Evolutionary conservation across 2,797 vertebrate genomes (phyloP), one percentile per base, ranked within the genome.

Genomic region (Pseudochromis fuscus): DNA sequence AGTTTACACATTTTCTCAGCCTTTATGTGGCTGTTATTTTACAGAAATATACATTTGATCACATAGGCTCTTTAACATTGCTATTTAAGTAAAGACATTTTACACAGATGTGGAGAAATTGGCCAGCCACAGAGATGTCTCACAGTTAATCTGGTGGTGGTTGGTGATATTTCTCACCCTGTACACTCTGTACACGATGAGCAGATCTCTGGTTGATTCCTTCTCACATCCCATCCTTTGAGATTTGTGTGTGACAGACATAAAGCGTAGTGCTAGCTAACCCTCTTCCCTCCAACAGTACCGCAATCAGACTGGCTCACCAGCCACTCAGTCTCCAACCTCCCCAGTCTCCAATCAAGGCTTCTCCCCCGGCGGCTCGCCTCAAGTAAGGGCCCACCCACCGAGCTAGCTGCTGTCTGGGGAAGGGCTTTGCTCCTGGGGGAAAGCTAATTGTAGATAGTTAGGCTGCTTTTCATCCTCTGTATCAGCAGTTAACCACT

Each of bases 281-380:
- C 95, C 93, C 51, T 95, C 95, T 88, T 95, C 96, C 87, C 95
- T 97, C 93, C 96, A 96, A 95, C 97, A 99, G 96, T 99, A 99
- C 94, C 98, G 97, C 94, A 97, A 95, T 94, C 96, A 96, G 91
- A 95, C 96, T 88, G 97, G 97, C 70, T 98, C 98, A 91, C 98
- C 98, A 44, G 96, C 97, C 95, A 99, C 96, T 96, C 98, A 99
- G 95, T 99, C 98, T 94, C 98, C 98, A 95, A 99, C 98, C 88
- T 99, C 98, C 92, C 98, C 98, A 71, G 96, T 97, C 96, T 99
- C 98, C 96, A 99, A 98, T 96, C 98, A 99, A 96, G 98, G 96
- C 94, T 99, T 98, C 96, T 99, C 98, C 91, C 98, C 98, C 2
- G 96, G 97, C 92, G 96, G 96, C 94, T 99, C 98, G 92, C 97